Conservation (phyloP, 2,888 invertebrate species). For the Empis stercorea region DNA sequence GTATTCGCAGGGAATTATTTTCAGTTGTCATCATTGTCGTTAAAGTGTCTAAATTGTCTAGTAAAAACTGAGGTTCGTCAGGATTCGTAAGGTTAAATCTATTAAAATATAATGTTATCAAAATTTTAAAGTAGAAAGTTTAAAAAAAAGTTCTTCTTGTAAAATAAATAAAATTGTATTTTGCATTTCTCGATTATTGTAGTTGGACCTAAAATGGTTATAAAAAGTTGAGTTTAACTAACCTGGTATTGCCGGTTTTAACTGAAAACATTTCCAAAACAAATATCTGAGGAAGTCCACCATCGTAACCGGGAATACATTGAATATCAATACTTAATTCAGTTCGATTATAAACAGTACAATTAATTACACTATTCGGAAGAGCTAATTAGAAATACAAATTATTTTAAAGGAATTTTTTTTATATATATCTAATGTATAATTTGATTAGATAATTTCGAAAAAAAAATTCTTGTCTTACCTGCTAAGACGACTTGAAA, state of each 20-base stretch:
- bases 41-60: conserved; percentile 48
- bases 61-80: conserved; percentile 33
- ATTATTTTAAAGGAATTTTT: too few species aligned
- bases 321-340: conserved; percentile 69
- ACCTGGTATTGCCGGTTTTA: conserved; percentile 35
- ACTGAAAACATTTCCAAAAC: conserved; percentile 58
- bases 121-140: too few species aligned
- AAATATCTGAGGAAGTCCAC: conserved; percentile 77
- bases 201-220: too few species aligned
- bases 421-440: too few species aligned
- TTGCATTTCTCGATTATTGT: too few species aligned
- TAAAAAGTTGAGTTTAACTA: too few species aligned
- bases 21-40: conserved; percentile 69
- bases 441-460: too few species aligned
- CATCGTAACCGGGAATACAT: conserved; percentile 76
- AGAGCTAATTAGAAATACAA: conserved; percentile 48
- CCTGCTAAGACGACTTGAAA: conserved; percentile 84
- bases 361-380: conserved; percentile 75
- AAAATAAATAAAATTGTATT: too few species aligned
- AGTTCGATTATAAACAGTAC: conserved; percentile 73
- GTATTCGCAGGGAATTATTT: conserved; percentile 65
- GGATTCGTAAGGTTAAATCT: conserved; percentile 35
- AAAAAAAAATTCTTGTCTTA: conserved; percentile 34
- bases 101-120: conserved; percentile 21
- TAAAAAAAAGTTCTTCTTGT: too few species aligned